Evolutionary conservation across 2,797 vertebrate species (phyloP), one percentile per base, ranked within the genome.

Genomic region (Pelochelys cantorii): DNA sequence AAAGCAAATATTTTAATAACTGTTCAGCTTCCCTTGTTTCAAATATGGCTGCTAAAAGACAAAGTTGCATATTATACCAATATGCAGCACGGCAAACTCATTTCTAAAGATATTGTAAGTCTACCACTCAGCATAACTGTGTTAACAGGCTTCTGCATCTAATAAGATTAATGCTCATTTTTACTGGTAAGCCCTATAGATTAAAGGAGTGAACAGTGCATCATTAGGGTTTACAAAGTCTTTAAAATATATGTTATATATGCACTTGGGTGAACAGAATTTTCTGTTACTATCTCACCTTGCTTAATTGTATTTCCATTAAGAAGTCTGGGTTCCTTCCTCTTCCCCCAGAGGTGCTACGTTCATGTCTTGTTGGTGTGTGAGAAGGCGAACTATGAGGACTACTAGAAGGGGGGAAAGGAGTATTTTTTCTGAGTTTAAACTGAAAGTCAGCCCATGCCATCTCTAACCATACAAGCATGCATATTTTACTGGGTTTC

Each of bases 261-360:
- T 42, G 34, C 53, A 14, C 17, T 56, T 60, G 80, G 0, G 12
- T 31, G 53, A 85, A 54, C 89, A 81, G 80, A n/a, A 20, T 71
- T 83, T 81, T 82, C 60, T 94, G 27, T 77, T 56, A 48, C 18
- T 37, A 80, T 7, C 94, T 97, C 83, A 99, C 99, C 98, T 99
- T 99, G 98, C 99, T 99, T 93, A 99, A 98, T 25, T 99, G 99
- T 96, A 99, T 99, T 98, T 99, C 99, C 99, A 99, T 99, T 29
- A 99, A 97, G 82, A 99, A 98, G 53, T 99, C 99, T 37, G 98
- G 98, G 94, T 99, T 99, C 96, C 99, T 99, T 92, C 99, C 98
- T 94, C 97, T 98, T 85, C 99, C 99, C 3, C 99, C 99, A 92
- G 95, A 98, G 3, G 95, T 95, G 77, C 93, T 97, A 54, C 98